These are phyloP conservation scores for Chrysina gloriosa DNA, from an alignment of 2,888 invertebrate species.

Conservation along the genomic window DNA sequence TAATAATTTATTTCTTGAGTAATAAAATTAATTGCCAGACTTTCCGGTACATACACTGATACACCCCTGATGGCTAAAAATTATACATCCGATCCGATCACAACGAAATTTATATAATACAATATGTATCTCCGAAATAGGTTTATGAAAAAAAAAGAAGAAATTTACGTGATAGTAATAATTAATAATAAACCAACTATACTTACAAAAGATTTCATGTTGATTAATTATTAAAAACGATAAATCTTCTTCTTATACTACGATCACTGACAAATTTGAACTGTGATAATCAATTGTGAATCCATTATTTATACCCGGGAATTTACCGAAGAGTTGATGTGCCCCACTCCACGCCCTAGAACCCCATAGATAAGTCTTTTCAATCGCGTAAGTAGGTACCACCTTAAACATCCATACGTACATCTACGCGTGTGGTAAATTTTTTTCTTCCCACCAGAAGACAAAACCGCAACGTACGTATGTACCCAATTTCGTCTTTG, in stretches of 20 bases:
- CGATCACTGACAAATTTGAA: constrained; percentile 30
- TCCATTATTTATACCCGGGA: constrained; percentile 26
- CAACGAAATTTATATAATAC: no score
- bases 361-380: constrained; percentile 11
- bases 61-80: no score
- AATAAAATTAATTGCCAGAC: no score
- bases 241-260: constrained; percentile 4
- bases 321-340: constrained; percentile 9
- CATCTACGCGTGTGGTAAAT: constrained; percentile 2
- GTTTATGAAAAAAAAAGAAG: no score
- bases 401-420: constrained; percentile 6
- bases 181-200: no score
- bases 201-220: constrained; percentile 41
- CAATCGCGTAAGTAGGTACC: no score
- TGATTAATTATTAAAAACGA: background rate
- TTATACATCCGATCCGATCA: no score
- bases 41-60: no score
- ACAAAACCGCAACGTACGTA: background rate
- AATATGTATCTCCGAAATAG: no score
- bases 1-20: no score
- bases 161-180: no score
- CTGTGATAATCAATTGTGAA: constrained; percentile 16
- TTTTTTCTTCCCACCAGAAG: constrained; percentile 17
- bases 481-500: constrained; percentile 26
- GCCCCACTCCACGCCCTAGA: constrained; percentile 38